Evolutionary conservation across 2,888 invertebrate genomes (phyloP).

Genomic region (Drosophila putrida): DNA sequence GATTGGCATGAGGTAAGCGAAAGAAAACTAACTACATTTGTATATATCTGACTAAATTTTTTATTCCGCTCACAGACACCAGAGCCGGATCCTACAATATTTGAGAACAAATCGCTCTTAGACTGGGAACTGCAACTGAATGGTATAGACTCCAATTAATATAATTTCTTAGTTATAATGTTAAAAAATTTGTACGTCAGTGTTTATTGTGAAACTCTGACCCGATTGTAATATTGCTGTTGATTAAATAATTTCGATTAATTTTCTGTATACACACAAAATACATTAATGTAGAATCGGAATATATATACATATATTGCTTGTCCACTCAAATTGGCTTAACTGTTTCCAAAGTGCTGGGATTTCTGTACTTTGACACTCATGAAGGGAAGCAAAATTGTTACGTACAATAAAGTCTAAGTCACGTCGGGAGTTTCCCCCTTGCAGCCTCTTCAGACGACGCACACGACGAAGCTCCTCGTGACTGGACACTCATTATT

Average conservation of each 20-base stretch:
- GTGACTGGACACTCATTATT: background rate
- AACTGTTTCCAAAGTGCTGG: constrained; percentile 82
- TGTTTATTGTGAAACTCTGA: background rate
- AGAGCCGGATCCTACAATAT: constrained; percentile 60
- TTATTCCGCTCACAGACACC: constrained; percentile 21
- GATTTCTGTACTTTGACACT: constrained; percentile 76
- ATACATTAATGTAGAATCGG: constrained; percentile 42
- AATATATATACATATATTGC: constrained; percentile 60
- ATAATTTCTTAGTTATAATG: background rate
- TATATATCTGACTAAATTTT: background rate
- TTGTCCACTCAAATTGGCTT: constrained; percentile 65
- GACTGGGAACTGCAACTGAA: constrained; percentile 32
- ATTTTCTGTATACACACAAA: background rate
- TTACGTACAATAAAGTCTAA: constrained; percentile 70
- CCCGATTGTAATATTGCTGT: background rate
- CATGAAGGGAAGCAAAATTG: constrained; percentile 75
- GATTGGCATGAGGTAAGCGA: constrained; percentile 42
- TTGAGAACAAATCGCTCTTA: constrained; percentile 30
- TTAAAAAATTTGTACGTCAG: background rate
- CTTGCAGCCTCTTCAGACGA: constrained; percentile 60
- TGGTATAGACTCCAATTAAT: constrained; percentile 21
- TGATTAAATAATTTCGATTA: constrained; percentile 6
- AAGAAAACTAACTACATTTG: background rate
- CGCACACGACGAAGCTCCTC: constrained; percentile 31
- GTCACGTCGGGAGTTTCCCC: constrained; percentile 75